Percentiles rank a stretch among this genome's conserved stretches.
These are phyloP conservation scores for Sinocyclocheilus maitianheensis DNA, from an alignment of 2,113 vertebrate genomes.

Conservation along the genomic window DNA sequence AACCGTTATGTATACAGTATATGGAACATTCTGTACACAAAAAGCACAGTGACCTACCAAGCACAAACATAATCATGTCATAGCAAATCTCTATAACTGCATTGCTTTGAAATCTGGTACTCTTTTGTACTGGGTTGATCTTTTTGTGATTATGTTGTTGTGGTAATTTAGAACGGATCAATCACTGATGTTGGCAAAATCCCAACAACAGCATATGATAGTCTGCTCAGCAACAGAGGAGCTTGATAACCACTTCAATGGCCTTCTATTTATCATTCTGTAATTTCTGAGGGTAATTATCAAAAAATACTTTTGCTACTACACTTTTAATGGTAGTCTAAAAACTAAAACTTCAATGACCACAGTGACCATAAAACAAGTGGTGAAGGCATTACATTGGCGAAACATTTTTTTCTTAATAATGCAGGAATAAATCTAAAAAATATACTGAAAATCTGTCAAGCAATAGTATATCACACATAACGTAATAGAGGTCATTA, in stretches of 20 bases:
- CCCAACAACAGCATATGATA: background rate
- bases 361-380: background rate
- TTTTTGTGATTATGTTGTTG: background rate
- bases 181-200: slow-evolving; percentile 13
- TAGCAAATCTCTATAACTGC: background rate
- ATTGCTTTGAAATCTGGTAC: background rate
- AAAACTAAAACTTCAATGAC: background rate
- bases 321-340: background rate
- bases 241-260: background rate
- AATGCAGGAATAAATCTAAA: background rate
- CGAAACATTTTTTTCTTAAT: background rate
- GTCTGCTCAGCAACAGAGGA: background rate
- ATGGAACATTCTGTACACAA: background rate
- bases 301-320: background rate
- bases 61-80: background rate
- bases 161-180: background rate
- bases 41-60: background rate
- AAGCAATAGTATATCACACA: background rate
- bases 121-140: background rate
- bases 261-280: background rate
- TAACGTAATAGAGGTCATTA: background rate
- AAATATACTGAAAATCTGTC: background rate
- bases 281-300: background rate
- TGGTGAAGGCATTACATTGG: background rate
- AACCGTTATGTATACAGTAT: background rate